phyloP scores from a whole-genome alignment of 2,797 vertebrate species.

The Synaphobranchus kaupii region DNA sequence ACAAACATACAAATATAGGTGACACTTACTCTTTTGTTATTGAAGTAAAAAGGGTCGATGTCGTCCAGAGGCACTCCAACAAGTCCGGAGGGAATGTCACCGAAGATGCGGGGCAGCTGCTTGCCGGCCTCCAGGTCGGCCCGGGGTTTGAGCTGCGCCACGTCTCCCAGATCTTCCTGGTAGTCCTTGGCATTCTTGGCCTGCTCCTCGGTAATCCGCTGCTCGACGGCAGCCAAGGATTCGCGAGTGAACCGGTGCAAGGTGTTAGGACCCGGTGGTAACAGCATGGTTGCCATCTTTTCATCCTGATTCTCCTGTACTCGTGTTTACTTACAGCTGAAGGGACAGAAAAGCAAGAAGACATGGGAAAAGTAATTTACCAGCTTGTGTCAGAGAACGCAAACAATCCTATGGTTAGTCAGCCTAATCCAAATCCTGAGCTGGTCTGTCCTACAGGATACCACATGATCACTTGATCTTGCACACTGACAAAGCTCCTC shows the following conservation, averaged over 20 bases:
- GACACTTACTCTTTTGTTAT: conserved; percentile 82
- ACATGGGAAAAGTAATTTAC: neutral
- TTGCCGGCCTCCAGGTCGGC: conserved; percentile 95
- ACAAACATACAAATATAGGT: neutral
- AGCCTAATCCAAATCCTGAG: neutral
- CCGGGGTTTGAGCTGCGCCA: conserved; percentile 78
- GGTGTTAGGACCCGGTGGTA: conserved; percentile 95
- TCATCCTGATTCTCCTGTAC: conserved; percentile 96
- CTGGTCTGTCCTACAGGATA: neutral
- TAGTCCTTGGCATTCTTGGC: conserved; percentile 78
- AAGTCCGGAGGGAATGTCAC: conserved; percentile 88
- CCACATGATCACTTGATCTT: neutral
- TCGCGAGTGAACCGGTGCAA: conserved; percentile 97
- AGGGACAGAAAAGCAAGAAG: neutral
- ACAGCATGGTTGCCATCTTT: conserved; percentile 97
- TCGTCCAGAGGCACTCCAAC: conserved; percentile 94
- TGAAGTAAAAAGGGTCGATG: conserved; percentile 91
- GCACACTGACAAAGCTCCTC: neutral
- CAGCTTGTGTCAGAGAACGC: neutral
- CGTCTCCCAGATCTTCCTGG: conserved; percentile 81
- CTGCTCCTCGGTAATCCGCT: conserved; percentile 84
- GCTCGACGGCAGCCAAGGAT: conserved; percentile 96
- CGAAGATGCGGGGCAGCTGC: conserved; percentile 91
- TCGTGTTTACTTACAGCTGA: conserved; percentile 77
- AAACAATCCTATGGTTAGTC: neutral